Conservation (phyloP, 2,888 invertebrate species). For the Cryptus viduatorius region DNA sequence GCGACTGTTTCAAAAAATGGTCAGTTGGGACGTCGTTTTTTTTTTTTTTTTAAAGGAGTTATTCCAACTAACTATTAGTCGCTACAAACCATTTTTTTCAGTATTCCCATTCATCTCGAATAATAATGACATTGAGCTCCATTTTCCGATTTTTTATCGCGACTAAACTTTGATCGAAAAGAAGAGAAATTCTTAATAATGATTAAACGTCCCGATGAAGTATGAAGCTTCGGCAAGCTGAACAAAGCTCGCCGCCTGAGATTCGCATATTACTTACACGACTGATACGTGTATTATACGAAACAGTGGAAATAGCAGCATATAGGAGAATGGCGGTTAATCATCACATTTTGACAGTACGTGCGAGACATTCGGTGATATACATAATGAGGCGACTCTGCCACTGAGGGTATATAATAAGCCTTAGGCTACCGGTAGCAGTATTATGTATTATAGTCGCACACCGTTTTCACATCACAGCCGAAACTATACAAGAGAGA, state of each 20-base stretch:
- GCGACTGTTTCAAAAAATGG: no score
- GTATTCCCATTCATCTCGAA: no score
- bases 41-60: no score
- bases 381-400: constrained; percentile 33
- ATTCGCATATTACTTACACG: neutral
- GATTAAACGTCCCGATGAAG: constrained; percentile 10
- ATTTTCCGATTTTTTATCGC: neutral
- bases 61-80: no score
- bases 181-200: neutral
- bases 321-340: constrained; percentile 73
- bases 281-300: constrained; percentile 19
- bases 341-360: constrained; percentile 80
- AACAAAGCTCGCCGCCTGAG: constrained; percentile 2
- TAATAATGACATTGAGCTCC: no score
- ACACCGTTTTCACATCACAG: constrained; percentile 75
- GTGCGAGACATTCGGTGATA: constrained; percentile 74
- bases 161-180: neutral
- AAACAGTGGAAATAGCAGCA: constrained; percentile 20
- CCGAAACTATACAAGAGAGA: constrained; percentile 72
- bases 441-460: constrained; percentile 26
- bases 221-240: neutral
- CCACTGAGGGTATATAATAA: constrained; percentile 77
- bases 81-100: no score
- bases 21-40: no score
- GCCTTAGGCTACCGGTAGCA: constrained; percentile 76